Base-by-base conservation (phyloP, 2,113 vertebrate species). In the Anser brachyrhynchus region DNA sequence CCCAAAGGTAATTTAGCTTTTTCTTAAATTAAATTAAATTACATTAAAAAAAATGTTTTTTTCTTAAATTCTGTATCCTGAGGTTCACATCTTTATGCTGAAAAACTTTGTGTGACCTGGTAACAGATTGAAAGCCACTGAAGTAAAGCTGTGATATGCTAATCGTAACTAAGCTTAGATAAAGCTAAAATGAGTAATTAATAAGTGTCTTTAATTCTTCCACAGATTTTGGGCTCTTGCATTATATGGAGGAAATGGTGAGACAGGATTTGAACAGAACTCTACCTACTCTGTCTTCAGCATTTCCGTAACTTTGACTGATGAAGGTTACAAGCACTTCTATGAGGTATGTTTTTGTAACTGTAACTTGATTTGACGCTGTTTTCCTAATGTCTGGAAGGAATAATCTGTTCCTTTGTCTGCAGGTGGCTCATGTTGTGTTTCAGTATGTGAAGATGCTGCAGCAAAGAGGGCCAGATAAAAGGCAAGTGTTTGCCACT, bases 371-470 rank as follows among this genome's bases (percentile, higher is more conserved):
- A 4, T 59, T 72, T 74, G 35, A 23, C 80, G 11, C 52, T 69
- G 18, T 25, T 91, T 67, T 67, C 33, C 35, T 76, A 1, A 6
- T 35, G 11, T 31, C 18, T 81, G 94, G 52, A 43, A 20, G 28
- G 44, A 73, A 49, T 58, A 84, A 44, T 35, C 39, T 35, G 11
- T 93, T 95, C 94, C 75, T 95, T 89, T 94, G 35, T 72, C 96
- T 97, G 83, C 95, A 99, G 99, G 99, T 99, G 96, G 98, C 98
- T 89, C 98, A 99, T 28, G 93, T 99, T 76, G 99, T 99, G 62
- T 99, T 99, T 93, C 99, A 99, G 97, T 99, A 99, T 51, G 97
- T 99, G 97, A 99, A 99, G 98, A 99, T 99, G 99, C 97, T 99
- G 87, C 99, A 99, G 97, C 98, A 97, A 6, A 97, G 98, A 39